These are phyloP conservation scores for Ranitomeya imitator DNA, from an alignment of 2,113 vertebrate species.

Conservation along the genomic window DNA sequence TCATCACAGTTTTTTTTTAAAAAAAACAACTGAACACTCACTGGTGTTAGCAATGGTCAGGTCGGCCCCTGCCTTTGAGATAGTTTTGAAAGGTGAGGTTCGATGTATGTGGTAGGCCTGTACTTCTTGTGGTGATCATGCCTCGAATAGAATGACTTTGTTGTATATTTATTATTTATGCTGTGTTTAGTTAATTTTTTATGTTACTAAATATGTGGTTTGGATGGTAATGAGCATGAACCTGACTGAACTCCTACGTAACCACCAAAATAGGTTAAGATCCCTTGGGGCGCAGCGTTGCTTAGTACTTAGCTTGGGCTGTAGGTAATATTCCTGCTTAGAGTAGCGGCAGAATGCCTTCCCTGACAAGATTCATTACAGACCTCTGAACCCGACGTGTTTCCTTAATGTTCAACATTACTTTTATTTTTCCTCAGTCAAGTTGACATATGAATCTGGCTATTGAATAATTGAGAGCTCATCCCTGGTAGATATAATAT, in stretches of 20 bases:
- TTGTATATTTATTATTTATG: slow-evolving; percentile 58
- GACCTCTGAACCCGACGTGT: slow-evolving; percentile 66
- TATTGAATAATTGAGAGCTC: slow-evolving; percentile 65
- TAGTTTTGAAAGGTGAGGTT: too few relatives aligned
- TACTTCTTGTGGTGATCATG: not conserved
- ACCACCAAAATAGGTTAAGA: slow-evolving; percentile 60
- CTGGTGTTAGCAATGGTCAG: not conserved
- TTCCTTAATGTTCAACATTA: slow-evolving; percentile 66
- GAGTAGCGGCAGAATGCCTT: slow-evolving; percentile 50
- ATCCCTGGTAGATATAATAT: slow-evolving; percentile 48
- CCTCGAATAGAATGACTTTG: slow-evolving; percentile 22
- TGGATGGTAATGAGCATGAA: slow-evolving; percentile 57
- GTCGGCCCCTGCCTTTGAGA: too few relatives aligned
- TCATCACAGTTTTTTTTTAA: too few relatives aligned
- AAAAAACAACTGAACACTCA: too few relatives aligned
- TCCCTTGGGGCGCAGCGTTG: slow-evolving; percentile 34
- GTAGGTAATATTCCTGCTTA: slow-evolving; percentile 53
- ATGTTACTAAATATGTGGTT: slow-evolving; percentile 59
- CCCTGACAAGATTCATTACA: slow-evolving; percentile 72
- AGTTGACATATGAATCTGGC: slow-evolving; percentile 61
- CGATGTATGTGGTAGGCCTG: not conserved
- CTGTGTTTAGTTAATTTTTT: slow-evolving; percentile 66
- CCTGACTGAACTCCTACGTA: slow-evolving; percentile 54
- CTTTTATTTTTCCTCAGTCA: slow-evolving; percentile 61
- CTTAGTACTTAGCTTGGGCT: slow-evolving; percentile 48